Evolutionary conservation across 2,888 invertebrate genomes (phyloP).

Genomic region (Anoplius nigerrimus): DNA sequence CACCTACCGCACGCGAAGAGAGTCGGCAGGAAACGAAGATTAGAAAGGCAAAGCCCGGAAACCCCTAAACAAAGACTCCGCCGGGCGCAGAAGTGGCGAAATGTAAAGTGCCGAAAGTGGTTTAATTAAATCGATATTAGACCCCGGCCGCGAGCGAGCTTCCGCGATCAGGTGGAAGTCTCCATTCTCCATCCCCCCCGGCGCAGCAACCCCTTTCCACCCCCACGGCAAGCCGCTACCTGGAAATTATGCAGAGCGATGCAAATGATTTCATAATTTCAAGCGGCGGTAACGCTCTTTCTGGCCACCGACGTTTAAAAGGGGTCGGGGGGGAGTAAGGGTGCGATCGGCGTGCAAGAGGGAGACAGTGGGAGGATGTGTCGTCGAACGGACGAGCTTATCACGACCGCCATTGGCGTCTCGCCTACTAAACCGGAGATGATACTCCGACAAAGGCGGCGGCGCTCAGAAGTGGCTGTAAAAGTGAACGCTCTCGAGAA

Average conservation of each 20-base stretch:
- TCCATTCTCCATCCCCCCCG: neutral
- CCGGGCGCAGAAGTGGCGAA: slow-evolving; percentile 9
- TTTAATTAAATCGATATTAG: slow-evolving; percentile 23
- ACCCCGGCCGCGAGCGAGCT: slow-evolving; percentile 11
- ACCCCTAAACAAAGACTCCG: neutral
- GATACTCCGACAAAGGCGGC: slow-evolving; percentile 3
- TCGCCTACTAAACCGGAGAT: slow-evolving; percentile 7
- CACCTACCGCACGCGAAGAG: too few species aligned
- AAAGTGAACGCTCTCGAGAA: neutral
- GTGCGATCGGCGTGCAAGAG: neutral
- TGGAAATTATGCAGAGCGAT: slow-evolving; percentile 3
- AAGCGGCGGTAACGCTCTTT: neutral
- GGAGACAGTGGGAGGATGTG: neutral
- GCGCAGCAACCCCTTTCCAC: neutral
- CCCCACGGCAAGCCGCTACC: neutral
- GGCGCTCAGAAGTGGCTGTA: neutral
- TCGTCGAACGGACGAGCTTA: neutral
- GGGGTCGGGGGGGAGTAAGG: neutral
- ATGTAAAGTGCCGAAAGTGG: slow-evolving; percentile 6
- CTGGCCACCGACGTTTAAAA: neutral
- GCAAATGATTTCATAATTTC: slow-evolving; percentile 10
- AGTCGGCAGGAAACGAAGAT: too few species aligned
- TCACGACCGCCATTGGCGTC: slow-evolving; percentile 1
- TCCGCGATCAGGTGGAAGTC: neutral
- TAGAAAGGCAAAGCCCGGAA: too few species aligned